A percentile compares a stretch with the other conserved stretches of the same genome.
Conservation (phyloP, 2,797 vertebrate genomes). For the Cynodonichthys magdalenae region DNA sequence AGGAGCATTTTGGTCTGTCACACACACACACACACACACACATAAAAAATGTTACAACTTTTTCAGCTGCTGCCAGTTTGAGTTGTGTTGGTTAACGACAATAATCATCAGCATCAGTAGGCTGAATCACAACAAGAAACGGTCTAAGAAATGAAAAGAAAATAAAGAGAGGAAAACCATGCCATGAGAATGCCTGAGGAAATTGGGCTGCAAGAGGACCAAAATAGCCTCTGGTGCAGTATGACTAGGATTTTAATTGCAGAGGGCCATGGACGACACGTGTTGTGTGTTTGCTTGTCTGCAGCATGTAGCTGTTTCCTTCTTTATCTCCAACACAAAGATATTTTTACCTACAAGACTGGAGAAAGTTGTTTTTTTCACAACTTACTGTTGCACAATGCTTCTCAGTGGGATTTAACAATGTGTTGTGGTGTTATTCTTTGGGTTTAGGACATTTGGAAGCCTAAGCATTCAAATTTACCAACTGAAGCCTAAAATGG, state of each 20-base stretch:
- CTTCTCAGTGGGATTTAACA: no score
- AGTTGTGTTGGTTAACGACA: conserved; percentile 11
- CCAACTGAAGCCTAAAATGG: background rate
- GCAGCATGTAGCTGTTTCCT: conserved; percentile 33
- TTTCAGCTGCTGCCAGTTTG: conserved; percentile 7
- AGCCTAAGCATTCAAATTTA: no score
- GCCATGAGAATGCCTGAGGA: conserved; percentile 45
- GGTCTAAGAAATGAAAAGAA: background rate
- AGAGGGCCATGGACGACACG: conserved; percentile 68
- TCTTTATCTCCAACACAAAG: conserved; percentile 36
- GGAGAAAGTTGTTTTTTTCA: conserved; percentile 30
- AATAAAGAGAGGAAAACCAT: conserved; percentile 24
- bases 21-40: no score
- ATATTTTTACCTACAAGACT: conserved; percentile 50
- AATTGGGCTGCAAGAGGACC: conserved; percentile 60
- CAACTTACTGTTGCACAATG: conserved; percentile 29
- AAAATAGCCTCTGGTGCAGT: conserved; percentile 75
- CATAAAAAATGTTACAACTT: background rate
- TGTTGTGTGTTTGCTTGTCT: conserved; percentile 43
- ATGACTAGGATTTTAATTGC: conserved; percentile 82
- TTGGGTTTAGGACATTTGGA: background rate
- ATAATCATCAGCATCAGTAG: conserved; percentile 45
- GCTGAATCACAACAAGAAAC: conserved; percentile 39
- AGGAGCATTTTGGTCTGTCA: conserved; percentile 15
- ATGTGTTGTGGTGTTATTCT: no score